A percentile compares a stretch with the other conserved stretches of the same genome.
These are phyloP conservation scores for Plagodis dolabraria DNA, from an alignment of 2,888 invertebrate genomes.

Conservation along the genomic window DNA sequence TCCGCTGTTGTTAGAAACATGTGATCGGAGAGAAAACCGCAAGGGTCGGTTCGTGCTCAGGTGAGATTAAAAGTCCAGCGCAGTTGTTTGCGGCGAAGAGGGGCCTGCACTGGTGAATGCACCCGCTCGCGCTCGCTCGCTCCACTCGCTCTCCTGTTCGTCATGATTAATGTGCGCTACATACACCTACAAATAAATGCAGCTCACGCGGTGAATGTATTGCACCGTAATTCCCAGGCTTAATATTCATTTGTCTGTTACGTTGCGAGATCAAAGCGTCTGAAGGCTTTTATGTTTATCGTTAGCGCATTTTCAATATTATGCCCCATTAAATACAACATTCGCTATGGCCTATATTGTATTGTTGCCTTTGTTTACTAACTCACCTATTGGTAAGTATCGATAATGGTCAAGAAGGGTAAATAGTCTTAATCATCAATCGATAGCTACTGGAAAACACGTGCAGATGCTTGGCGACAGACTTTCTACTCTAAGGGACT, in stretches of 20 bases:
- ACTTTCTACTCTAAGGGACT: too few relatives aligned
- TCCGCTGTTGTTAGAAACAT: constrained; percentile 38
- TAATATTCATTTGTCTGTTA: constrained; percentile 67
- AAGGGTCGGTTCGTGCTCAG: constrained; percentile 56
- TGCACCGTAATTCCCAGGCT: constrained; percentile 65
- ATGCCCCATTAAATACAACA: neutral
- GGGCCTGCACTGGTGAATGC: constrained; percentile 56
- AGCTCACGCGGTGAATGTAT: constrained; percentile 54
- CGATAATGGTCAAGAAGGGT: too few relatives aligned
- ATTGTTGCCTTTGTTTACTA: too few relatives aligned
- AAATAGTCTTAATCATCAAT: too few relatives aligned
- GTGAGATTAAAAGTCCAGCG: constrained; percentile 77
- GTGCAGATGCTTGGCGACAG: too few relatives aligned
- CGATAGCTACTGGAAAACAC: too few relatives aligned
- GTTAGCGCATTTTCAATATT: constrained; percentile 30
- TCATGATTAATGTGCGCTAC: constrained; percentile 71
- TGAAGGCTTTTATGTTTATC: constrained; percentile 45
- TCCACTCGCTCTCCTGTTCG: constrained; percentile 52
- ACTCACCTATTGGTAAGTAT: too few relatives aligned
- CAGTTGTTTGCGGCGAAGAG: constrained; percentile 69
- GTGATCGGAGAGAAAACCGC: constrained; percentile 55
- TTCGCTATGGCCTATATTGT: too few relatives aligned
- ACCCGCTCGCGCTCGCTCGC: constrained; percentile 56
- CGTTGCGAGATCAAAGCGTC: constrained; percentile 59
- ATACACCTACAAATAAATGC: constrained; percentile 66